Conservation (phyloP, 2,797 vertebrate genomes). For the Tokudaia muenninki region DNA sequence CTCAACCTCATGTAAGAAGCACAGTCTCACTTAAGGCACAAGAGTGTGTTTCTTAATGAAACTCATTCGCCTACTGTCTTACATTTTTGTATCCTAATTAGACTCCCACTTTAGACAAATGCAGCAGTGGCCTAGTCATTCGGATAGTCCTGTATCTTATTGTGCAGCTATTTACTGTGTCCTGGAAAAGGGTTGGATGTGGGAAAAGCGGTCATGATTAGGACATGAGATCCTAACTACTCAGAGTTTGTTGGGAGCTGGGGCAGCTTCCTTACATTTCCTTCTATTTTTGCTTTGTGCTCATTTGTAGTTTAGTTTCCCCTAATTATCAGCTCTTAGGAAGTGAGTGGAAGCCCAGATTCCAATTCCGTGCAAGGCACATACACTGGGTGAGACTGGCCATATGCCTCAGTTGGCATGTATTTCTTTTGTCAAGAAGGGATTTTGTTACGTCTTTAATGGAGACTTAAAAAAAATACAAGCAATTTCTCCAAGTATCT, state of each 20-base stretch:
- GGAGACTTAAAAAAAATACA: conserved; percentile 61
- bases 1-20: conserved; percentile 30
- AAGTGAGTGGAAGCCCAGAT: conserved; percentile 78
- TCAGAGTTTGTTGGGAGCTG: not conserved
- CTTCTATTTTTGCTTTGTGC: conserved; percentile 56
- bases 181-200: not conserved
- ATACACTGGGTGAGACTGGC: conserved; percentile 78
- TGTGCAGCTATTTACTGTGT: not conserved
- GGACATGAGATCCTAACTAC: not conserved
- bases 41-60: conserved; percentile 13
- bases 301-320: conserved; percentile 75
- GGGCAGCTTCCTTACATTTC: conserved; percentile 21
- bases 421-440: conserved; percentile 71
- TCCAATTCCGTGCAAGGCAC: conserved; percentile 74
- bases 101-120: conserved; percentile 35
- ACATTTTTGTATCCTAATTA: conserved; percentile 20
- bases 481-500: conserved; percentile 57
- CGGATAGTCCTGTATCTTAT: not conserved
- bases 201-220: accelerated
- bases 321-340: conserved; percentile 80
- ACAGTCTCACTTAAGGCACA: conserved; percentile 16
- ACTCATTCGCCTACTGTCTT: not conserved
- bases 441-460: conserved; percentile 77
- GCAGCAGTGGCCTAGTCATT: not conserved
- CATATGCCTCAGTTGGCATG: conserved; percentile 79